phyloP scores from a whole-genome alignment of 1,140 invertebrate species.

The Papilio aristodemus region DNA sequence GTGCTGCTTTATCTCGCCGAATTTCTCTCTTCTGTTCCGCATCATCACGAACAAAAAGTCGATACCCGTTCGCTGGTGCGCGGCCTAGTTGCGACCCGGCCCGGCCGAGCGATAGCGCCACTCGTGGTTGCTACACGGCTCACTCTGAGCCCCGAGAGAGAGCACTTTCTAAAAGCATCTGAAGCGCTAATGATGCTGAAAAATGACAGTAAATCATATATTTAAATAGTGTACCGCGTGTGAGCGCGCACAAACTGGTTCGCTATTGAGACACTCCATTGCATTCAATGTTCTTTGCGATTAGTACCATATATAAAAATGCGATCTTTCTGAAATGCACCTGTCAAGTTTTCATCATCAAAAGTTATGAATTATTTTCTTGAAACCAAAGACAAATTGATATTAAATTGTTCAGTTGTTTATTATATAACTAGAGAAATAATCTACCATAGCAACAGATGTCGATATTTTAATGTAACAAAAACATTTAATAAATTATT shows the following conservation, averaged over 20 bases:
- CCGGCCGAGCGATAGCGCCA: slow-evolving; percentile 44
- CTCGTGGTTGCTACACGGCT: slow-evolving; percentile 33
- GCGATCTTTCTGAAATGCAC: neutral
- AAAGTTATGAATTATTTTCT: neutral
- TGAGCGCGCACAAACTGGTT: slow-evolving; percentile 33
- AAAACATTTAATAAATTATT: no score
- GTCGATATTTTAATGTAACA: no score
- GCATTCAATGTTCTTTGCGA: slow-evolving; percentile 18
- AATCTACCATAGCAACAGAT: no score
- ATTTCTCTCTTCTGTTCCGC: slow-evolving; percentile 76
- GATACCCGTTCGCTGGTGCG: slow-evolving; percentile 67
- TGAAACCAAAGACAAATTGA: no score
- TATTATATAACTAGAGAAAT: no score
- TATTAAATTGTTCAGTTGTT: no score
- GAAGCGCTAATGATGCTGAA: slow-evolving; percentile 50
- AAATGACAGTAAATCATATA: slow-evolving; percentile 44
- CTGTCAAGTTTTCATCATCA: neutral
- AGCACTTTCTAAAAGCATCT: slow-evolving; percentile 44
- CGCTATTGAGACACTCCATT: slow-evolving; percentile 4
- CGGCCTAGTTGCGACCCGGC: slow-evolving; percentile 64
- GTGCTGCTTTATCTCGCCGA: slow-evolving; percentile 71
- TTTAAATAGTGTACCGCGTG: slow-evolving; percentile 38
- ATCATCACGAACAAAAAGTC: slow-evolving; percentile 71
- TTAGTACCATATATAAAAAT: slow-evolving; percentile 3
- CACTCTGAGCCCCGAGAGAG: slow-evolving; percentile 42